Conservation (phyloP, 2,113 vertebrate genomes). For the Nyctereutes procyonoides region DNA sequence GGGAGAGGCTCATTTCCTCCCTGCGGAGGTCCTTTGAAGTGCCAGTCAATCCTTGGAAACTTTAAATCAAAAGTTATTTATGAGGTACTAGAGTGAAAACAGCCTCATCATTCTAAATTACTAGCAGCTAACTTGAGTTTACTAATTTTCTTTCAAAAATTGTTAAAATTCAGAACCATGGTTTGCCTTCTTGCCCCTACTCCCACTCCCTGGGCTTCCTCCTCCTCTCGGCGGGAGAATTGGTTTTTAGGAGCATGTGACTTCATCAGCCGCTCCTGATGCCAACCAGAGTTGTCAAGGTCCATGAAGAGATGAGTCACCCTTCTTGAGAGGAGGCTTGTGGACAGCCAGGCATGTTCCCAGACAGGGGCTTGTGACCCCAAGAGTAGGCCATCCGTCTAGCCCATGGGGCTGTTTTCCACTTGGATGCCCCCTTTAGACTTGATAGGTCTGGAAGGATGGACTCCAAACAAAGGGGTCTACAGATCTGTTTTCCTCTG, state of each 20-base stretch:
- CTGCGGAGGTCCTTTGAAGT: constrained; percentile 75
- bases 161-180: constrained; percentile 39
- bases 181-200: neutral
- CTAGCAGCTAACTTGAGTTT: constrained; percentile 63
- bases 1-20: constrained; percentile 77
- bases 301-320: constrained; percentile 44
- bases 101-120: constrained; percentile 69
- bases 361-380: neutral
- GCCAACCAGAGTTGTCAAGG: constrained; percentile 68
- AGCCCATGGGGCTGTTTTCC: neutral
- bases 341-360: constrained; percentile 5
- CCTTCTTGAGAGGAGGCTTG: neutral
- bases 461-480: neutral
- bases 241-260: constrained; percentile 62
- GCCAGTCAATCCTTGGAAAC: constrained; percentile 76
- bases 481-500: neutral
- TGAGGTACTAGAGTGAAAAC: constrained; percentile 72
- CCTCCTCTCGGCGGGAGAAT: neutral
- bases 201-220: neutral
- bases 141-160: constrained; percentile 59
- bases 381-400: neutral
- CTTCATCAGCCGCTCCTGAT: neutral
- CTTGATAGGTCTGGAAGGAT: neutral
- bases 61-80: constrained; percentile 80
- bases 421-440: neutral